Evolutionary conservation across 2,113 vertebrate species (phyloP).

Genomic region (Tetraodon nigroviridis): DNA sequence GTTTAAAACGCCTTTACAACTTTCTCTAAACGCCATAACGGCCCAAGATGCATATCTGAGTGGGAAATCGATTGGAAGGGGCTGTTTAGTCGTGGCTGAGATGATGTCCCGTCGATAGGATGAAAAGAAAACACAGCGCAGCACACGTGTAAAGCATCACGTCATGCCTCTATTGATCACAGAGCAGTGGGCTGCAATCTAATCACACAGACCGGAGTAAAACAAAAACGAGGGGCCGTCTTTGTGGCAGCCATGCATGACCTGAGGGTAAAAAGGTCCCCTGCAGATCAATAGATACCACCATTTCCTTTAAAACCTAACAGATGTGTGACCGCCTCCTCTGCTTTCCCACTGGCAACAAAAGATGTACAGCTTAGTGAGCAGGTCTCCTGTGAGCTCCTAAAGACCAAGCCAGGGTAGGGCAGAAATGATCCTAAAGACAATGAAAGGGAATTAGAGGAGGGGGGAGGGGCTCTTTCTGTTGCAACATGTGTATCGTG

Average conservation of each 20-base stretch:
- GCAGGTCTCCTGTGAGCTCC: not conserved
- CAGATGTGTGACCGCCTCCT: not conserved
- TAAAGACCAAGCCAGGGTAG: not conserved
- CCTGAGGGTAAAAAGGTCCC: no score
- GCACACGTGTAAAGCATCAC: not conserved
- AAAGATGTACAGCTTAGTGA: not conserved
- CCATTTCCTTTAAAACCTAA: not conserved
- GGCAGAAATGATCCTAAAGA: conserved; percentile 1
- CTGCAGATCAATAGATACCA: no score
- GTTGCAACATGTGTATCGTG: no score
- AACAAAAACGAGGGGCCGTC: not conserved
- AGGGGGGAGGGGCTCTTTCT: no score
- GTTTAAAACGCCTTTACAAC: no score
- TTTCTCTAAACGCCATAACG: no score
- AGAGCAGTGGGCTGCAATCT: not conserved
- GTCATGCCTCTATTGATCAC: not conserved
- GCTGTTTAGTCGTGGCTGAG: no score
- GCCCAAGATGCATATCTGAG: no score
- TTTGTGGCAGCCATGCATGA: no score
- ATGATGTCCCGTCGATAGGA: not conserved
- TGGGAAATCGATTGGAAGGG: no score
- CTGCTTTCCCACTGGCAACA: not conserved
- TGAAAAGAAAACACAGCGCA: not conserved
- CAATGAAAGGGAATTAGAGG: not conserved
- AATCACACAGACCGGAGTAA: not conserved